Base-by-base conservation (phyloP, 2,113 vertebrate species). In the Myxocyprinus asiaticus region DNA sequence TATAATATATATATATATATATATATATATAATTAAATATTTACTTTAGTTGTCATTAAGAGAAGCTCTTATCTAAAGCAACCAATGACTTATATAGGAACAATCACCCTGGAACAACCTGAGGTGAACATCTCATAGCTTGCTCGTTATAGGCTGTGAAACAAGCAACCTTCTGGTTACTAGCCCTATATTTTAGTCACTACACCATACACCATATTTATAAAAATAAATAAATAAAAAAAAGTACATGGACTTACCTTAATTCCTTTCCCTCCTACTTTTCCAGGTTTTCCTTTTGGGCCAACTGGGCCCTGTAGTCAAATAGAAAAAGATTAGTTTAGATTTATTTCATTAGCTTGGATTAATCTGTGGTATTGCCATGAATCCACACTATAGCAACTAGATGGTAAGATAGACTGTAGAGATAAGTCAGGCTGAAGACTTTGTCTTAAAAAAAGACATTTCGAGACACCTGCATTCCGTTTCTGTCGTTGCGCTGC, bases 271-370 rank as follows among this genome's bases (percentile, higher is more conserved):
- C 11, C 83, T 77, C 91, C 91, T 3, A 64, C 84, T 47, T 81
- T 48, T 51, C 89, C 90, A n/a, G 80, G 0, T 67, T 73, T 2
- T 0, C 93, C 90, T 4, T 43, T 42, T 0, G 82, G 86, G 50
- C 89, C 92, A 53, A 9, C 7, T 45, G n/a, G 9, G 15, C 87
- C 91, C 93, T 94, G 80, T 44, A 83, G 88, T 22, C 14, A 68
- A 85, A 48, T 2, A 69, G n/a, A 63, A 9, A 64, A 73, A 53
- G 3, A 43, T 56, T 6, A 1, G 62, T 3, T 64, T 47, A 14
- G 11, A 70, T 33, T 33, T 3, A 33, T 33, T 33, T 33, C 22
- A n/a, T 33, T 55, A 53, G 53, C 50, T 8, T 42, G 9, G 47
- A 22, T 9, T 47, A 72, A 47, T 11, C n/a, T 47, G n/a, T 11